phyloP scores from a whole-genome alignment of 1,140 invertebrate genomes.

The Tetramorium alpestre region DNA sequence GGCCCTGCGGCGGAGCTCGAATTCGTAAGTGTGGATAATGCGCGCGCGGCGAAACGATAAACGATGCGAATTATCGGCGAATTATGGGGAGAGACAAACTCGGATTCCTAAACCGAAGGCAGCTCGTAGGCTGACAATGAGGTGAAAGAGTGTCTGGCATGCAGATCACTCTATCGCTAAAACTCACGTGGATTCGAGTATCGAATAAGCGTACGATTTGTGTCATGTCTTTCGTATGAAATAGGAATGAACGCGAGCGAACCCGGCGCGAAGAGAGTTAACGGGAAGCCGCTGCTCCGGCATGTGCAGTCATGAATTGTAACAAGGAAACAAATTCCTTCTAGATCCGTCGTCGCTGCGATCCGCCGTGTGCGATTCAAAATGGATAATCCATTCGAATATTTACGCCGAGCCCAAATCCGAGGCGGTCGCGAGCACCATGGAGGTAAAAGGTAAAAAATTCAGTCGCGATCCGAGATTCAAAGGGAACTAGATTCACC shows the following conservation, averaged over 20 bases:
- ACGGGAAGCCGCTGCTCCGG: not conserved
- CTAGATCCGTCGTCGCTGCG: not conserved
- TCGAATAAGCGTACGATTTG: not conserved
- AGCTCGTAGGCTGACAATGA: not conserved
- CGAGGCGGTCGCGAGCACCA: not conserved
- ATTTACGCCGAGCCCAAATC: constrained; percentile 33
- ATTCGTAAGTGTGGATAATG: constrained; percentile 5
- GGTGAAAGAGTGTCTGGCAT: not conserved
- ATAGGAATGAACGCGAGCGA: not conserved
- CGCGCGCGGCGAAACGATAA: constrained; percentile 8
- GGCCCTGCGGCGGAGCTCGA: not conserved
- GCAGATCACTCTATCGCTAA: not conserved
- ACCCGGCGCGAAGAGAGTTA: not conserved
- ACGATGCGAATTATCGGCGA: not conserved
- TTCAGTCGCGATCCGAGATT: constrained; percentile 44
- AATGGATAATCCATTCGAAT: constrained; percentile 48
- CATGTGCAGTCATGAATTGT: not conserved
- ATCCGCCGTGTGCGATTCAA: not conserved
- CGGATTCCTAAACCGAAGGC: not conserved
- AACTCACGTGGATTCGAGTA: not conserved
- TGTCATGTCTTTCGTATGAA: not conserved
- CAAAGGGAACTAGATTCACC: not conserved
- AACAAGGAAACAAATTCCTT: constrained; percentile 17
- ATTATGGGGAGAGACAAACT: not conserved
- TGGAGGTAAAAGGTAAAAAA: constrained; percentile 26